Evolutionary conservation across 2,888 invertebrate genomes (phyloP).

Genomic region (Hyles lineata): DNA sequence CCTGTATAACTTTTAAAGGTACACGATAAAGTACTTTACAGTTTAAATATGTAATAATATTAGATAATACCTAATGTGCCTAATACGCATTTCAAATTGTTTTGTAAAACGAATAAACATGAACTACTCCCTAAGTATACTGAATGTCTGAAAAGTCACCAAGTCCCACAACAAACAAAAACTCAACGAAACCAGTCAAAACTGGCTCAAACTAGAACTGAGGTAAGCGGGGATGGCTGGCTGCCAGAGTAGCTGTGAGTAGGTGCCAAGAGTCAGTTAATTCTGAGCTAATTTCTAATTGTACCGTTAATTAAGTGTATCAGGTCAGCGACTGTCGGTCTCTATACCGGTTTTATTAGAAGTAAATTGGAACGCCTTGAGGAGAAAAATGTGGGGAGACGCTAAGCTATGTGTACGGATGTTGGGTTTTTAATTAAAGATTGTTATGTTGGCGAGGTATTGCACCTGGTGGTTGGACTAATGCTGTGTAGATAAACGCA

Average conservation of each 20-base stretch:
- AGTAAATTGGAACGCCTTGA: neutral
- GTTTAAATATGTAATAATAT: too few relatives aligned
- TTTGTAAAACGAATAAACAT: too few relatives aligned
- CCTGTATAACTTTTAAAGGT: too few relatives aligned
- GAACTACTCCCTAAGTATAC: neutral
- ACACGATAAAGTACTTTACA: too few relatives aligned
- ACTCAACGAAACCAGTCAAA: constrained; percentile 54
- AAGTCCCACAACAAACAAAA: constrained; percentile 43
- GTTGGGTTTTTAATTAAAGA: neutral
- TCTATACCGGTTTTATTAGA: constrained; percentile 33
- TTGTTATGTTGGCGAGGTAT: neutral
- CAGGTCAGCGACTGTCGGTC: constrained; percentile 35
- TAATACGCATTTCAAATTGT: too few relatives aligned
- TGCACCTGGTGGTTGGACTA: neutral
- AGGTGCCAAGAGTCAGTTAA: constrained; percentile 73
- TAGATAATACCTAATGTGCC: too few relatives aligned
- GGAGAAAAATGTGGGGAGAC: neutral
- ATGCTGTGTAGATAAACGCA: too few relatives aligned
- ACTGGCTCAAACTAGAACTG: constrained; percentile 48
- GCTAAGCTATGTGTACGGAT: neutral
- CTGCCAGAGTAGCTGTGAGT: constrained; percentile 64
- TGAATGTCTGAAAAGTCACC: neutral
- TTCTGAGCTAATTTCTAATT: constrained; percentile 70
- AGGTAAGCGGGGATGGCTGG: constrained; percentile 67
- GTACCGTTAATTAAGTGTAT: constrained; percentile 54